phyloP scores from a whole-genome alignment of 2,888 invertebrate species.

The Hirtodrosophila histrioides region DNA sequence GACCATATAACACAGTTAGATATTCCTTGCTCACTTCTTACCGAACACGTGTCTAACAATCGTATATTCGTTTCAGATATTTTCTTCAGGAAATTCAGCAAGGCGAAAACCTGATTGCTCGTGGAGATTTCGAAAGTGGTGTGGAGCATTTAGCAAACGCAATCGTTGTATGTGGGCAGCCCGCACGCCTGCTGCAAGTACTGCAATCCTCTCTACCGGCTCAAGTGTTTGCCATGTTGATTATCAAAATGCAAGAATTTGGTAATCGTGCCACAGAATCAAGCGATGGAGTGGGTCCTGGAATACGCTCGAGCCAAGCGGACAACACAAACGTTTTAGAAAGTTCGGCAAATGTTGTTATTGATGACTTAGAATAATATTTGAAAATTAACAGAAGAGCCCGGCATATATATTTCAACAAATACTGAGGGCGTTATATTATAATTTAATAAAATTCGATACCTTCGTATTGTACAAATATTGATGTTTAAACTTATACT shows the following conservation, averaged over 20 bases:
- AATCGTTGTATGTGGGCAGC: slow-evolving; percentile 97
- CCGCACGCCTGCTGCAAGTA: slow-evolving; percentile 83
- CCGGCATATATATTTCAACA: slow-evolving; percentile 50
- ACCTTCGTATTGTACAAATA: slow-evolving; percentile 41
- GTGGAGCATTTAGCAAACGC: slow-evolving; percentile 98
- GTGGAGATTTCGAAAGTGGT: slow-evolving; percentile 94
- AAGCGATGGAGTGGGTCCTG: slow-evolving; percentile 72
- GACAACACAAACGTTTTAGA: slow-evolving; percentile 72
- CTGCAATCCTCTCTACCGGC: slow-evolving; percentile 98
- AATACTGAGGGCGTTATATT: slow-evolving; percentile 55
- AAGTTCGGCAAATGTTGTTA: slow-evolving; percentile 65
- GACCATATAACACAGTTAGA: too few relatives aligned
- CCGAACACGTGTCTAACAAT: too few relatives aligned
- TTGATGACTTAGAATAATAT: slow-evolving; percentile 83
- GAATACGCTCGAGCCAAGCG: slow-evolving; percentile 49
- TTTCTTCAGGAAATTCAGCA: slow-evolving; percentile 92
- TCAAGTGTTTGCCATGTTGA: slow-evolving; percentile 94
- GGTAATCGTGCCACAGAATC: slow-evolving; percentile 80
- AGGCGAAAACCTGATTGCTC: slow-evolving; percentile 95
- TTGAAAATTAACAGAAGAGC: slow-evolving; percentile 23
- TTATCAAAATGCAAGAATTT: slow-evolving; percentile 87
- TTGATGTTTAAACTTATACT: slow-evolving; percentile 45
- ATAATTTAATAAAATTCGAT: slow-evolving; percentile 52
- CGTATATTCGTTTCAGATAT: slow-evolving; percentile 81
- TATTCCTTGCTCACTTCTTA: not conserved